Base-by-base conservation (phyloP, 1,140 invertebrate species). In the Zaprionus capensis region DNA sequence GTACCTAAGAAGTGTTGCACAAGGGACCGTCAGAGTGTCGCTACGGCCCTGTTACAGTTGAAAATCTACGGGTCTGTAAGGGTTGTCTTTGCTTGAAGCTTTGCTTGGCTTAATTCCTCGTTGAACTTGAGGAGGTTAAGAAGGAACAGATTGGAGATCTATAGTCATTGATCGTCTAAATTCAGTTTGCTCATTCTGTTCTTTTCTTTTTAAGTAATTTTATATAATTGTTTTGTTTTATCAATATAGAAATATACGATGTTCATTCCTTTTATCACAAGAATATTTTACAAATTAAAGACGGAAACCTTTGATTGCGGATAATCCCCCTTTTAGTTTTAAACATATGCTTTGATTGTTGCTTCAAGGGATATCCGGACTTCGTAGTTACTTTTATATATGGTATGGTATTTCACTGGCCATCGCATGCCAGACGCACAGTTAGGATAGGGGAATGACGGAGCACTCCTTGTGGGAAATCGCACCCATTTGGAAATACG, bases 381-480 rank as follows among this genome's bases (percentile, higher is more conserved):
- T 41, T 20, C 11, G 44, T 26, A 24, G 24, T 55, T 28, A 12
- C 14, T 63, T 63, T 68, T 31, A 44, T 59, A 24, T 36, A 53
- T 76, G 20, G 53, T 28, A 53, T 76, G 20, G 53, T 44, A 59
- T 76, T 71, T 61, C 15, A 46, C 41, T 76, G 62, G 38, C 31
- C 62, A 65, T 71, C 22, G 69, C 73, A 71, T 64, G 73, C 53
- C 62, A 53, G 68, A 76, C 73, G 41, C 68, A 59, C 61, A 31
- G 36, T 34, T 38, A n/a, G 15, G 15, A 5, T n/a, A 2, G 38
- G 17, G 44, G 44, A 1, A 15, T 41, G 17, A 20, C 11, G 20
- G 22, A 6, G n/a, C 38, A 58, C 44, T 49, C 9, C 38, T 41
- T 22, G 14, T 64, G 68, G 46, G 17, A 24, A 59, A 70, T 64